Base-by-base conservation (phyloP, 1,140 invertebrate species). In the Diachasmimorpha longicaudata region DNA sequence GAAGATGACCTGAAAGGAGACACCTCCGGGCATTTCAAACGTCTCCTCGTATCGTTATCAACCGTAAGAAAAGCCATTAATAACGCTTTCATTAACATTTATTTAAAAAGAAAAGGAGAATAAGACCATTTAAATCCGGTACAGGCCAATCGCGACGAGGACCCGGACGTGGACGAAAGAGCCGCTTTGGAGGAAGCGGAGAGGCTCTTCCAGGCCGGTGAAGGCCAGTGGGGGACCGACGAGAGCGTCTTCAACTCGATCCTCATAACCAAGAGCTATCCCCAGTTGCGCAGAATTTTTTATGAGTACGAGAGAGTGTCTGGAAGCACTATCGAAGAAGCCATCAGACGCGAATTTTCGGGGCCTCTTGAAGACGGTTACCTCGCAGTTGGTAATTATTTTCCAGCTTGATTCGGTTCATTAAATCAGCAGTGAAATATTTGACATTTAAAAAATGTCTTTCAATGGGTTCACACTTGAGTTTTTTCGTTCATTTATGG, bases 271-370 rank as follows among this genome's bases (percentile, higher is more conserved):
- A 92, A 93, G 81, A 95, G 94, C 78, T 96, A 93, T 81, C 93
- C 94, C 74, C 96, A 98, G 83, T 85, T 98, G 72, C 91, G 95
- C 82, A 89, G 86, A 88, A 93, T 96, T 77, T 97, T 98, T 83
- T 87, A 93, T 8, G 93, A 95, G 84, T 96, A 94, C 82, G 94
- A 95, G 86, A 90, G 91, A 70, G 79, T 96, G 9, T 89, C 93
- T 37, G 95, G 95, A 31, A 93, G 94, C 79, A 92, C 93, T 73
- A 95, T 98, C 80, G 95, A 97, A 82, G 90, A 95, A n/a, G 93
- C 95, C 4, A 95, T 98, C 82, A 94, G 95, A 84, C 91, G 92
- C 70, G 96, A 98, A 90, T 96, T 97, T 85, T 95, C 95, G 76
- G 97, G 97, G 76, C 92, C 94, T 81, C 88, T 97, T 9, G 92